Conservation (phyloP, 1,140 invertebrate genomes). For the Cydia splendana region DNA sequence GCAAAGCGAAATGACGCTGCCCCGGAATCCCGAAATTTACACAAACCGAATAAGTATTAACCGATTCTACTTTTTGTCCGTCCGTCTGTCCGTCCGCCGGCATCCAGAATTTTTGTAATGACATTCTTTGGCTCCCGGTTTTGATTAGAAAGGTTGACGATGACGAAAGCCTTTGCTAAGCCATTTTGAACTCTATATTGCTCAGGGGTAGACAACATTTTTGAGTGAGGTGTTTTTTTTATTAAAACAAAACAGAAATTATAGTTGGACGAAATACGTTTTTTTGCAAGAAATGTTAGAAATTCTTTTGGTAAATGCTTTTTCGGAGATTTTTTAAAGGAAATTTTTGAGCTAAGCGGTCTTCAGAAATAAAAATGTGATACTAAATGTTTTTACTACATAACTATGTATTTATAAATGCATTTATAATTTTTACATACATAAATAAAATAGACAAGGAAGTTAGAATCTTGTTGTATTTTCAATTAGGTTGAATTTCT, state of each 20-base stretch:
- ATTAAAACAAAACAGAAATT: slow-evolving; percentile 3
- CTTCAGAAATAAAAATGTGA: background rate
- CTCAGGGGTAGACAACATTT: background rate
- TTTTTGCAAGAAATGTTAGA: slow-evolving; percentile 9
- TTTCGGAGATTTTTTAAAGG: slow-evolving; percentile 5
- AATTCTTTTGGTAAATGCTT: slow-evolving; percentile 27
- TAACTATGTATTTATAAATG: background rate
- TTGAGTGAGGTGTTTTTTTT: background rate
- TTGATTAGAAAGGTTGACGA: slow-evolving; percentile 34
- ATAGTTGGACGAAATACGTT: slow-evolving; percentile 14
- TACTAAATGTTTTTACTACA: background rate
- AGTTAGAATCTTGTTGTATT: no score
- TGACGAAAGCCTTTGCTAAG: background rate
- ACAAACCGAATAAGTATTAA: slow-evolving; percentile 34
- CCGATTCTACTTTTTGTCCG: slow-evolving; percentile 33
- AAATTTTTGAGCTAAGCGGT: slow-evolving; percentile 1
- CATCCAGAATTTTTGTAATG: slow-evolving; percentile 33
- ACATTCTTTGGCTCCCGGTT: slow-evolving; percentile 24
- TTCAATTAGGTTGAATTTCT: no score
- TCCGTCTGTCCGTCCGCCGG: slow-evolving; percentile 24
- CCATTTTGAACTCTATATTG: slow-evolving; percentile 1
- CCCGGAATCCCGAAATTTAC: slow-evolving; percentile 31
- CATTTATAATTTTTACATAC: background rate
- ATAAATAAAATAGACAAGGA: background rate
- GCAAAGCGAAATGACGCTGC: slow-evolving; percentile 24